phyloP scores from a whole-genome alignment of 2,888 invertebrate genomes.

The Malachius bipustulatus region DNA sequence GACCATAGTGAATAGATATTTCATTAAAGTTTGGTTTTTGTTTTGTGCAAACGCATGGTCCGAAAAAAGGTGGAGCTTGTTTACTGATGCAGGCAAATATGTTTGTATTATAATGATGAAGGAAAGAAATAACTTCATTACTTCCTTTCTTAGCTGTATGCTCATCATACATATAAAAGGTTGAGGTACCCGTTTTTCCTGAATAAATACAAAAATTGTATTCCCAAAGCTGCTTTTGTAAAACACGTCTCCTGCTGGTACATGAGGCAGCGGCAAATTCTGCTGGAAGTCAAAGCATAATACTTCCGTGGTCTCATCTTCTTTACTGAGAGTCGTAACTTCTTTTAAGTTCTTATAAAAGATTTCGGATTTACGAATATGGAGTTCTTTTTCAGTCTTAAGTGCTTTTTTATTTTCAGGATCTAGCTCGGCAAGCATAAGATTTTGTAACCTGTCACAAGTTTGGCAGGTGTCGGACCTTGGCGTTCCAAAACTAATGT shows the following conservation, averaged over 20 bases:
- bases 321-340: slow-evolving; percentile 15
- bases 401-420: slow-evolving; percentile 13
- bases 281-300: slow-evolving; percentile 21
- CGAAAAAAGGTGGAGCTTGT: slow-evolving; percentile 15
- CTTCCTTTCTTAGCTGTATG: slow-evolving; percentile 12
- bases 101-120: slow-evolving; percentile 15
- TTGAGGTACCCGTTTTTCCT: slow-evolving; percentile 15
- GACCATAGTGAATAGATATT: slow-evolving; percentile 13
- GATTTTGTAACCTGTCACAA: slow-evolving; percentile 16
- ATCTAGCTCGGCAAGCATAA: slow-evolving; percentile 14
- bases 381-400: slow-evolving; percentile 16
- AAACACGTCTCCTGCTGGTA: slow-evolving; percentile 20
- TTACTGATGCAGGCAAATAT: slow-evolving; percentile 11
- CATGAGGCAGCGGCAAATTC: too few species aligned
- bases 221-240: slow-evolving; percentile 19
- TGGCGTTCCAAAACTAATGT: slow-evolving; percentile 14
- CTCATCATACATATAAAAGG: slow-evolving; percentile 18
- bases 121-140: slow-evolving; percentile 15
- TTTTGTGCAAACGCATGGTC: slow-evolving; percentile 17
- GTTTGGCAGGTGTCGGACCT: slow-evolving; percentile 16
- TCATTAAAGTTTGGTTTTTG: slow-evolving; percentile 12
- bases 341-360: slow-evolving; percentile 18
- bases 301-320: slow-evolving; percentile 16
- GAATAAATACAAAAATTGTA: slow-evolving; percentile 20
- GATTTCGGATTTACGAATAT: slow-evolving; percentile 16